Percentiles rank a stretch among this genome's conserved stretches.
These are phyloP conservation scores for Idaea aversata DNA, from an alignment of 2,888 invertebrate genomes.

Conservation along the genomic window DNA sequence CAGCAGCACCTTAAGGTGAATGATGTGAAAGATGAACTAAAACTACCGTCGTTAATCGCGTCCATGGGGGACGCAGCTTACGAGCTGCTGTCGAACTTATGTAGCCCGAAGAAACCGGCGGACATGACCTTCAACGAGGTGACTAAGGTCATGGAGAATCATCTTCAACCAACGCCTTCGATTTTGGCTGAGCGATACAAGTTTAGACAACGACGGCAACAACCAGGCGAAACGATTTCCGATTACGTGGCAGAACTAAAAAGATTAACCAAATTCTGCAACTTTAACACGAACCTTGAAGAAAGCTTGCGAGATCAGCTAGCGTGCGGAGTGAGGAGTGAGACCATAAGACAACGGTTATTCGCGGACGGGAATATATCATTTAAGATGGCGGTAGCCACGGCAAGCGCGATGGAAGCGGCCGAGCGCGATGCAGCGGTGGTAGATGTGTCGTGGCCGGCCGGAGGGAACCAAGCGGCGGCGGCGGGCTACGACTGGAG, in stretches of 20 bases:
- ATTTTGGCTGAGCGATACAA: slow-evolving; percentile 16
- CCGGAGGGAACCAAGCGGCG: too few species aligned
- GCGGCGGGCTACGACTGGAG: too few species aligned
- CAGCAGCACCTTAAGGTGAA: slow-evolving; percentile 23
- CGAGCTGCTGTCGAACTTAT: slow-evolving; percentile 20
- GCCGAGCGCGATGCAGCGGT: slow-evolving; percentile 16
- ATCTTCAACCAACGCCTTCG: slow-evolving; percentile 14
- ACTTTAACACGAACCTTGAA: slow-evolving; percentile 5
- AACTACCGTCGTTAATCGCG: slow-evolving; percentile 25
- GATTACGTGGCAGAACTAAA: slow-evolving; percentile 14
- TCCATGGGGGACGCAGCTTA: slow-evolving; percentile 22
- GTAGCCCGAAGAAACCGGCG: slow-evolving; percentile 23
- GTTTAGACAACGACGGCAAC: slow-evolving; percentile 12
- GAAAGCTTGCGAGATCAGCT: slow-evolving; percentile 16
- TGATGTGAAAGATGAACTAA: slow-evolving; percentile 13
- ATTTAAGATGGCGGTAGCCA: slow-evolving; percentile 9
- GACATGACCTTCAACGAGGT: slow-evolving; percentile 12
- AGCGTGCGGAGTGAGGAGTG: slow-evolving; percentile 18
- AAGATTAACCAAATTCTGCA: slow-evolving; percentile 10
- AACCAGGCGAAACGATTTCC: slow-evolving; percentile 2
- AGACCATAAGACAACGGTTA: slow-evolving; percentile 17
- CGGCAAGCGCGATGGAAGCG: slow-evolving; percentile 14
- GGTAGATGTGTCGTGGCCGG: slow-evolving; percentile 2
- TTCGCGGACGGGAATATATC: slow-evolving; percentile 12
- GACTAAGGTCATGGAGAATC: background rate